Evolutionary conservation across 2,797 vertebrate species (phyloP), one percentile per base, ranked within the genome.

Genomic region (Odontamblyopus rebecca): DNA sequence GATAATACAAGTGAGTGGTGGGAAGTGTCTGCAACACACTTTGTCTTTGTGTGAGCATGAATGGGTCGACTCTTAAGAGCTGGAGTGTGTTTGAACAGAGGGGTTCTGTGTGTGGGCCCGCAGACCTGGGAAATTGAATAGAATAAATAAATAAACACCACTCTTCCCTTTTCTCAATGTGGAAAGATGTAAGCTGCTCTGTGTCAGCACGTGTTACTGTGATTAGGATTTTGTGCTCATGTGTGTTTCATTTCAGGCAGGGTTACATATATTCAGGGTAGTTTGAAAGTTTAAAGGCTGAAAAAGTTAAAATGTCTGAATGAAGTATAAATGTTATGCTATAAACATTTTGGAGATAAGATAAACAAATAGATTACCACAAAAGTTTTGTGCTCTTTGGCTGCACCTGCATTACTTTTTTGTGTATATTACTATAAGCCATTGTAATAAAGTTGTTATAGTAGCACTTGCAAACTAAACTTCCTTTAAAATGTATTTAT

Each of bases 31-130:
- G 72, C 75, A 9, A 75, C 88, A 81, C 83, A 66, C 81, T 19
- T 61, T 35, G 0, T 79, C 81, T 86, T 81, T 90, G 87, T 89
- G 69, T 63, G 84, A 83, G 68, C 70, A 83, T 85, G 80, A 82
- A 84, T 85, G 80, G 80, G 82, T 73, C 61, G 70, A 82, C 66
- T 82, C 80, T 75, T 73, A 54, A 80, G 80, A 82, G 82, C 67
- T 7, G 59, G 77, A 48, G 30, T 70, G 73, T 71, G 82, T 61
- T 57, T 74, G 77, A 86, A 90, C 82, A 89, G 78, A 88, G 76
- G 69, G 6, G 57, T 74, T 76, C 75, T 90, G 79, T 91, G 73
- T 59, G 6, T 27, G 78, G 12, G 67, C 69, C 56, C 4, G 1
- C 41, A 59, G 66, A 71, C 35, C 64, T 60, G 62, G n/a, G 72